Percentiles rank a stretch among this genome's conserved stretches.
Evolutionary conservation across 1,140 invertebrate species (phyloP).

Genomic region (Monochamus saltuarius): DNA sequence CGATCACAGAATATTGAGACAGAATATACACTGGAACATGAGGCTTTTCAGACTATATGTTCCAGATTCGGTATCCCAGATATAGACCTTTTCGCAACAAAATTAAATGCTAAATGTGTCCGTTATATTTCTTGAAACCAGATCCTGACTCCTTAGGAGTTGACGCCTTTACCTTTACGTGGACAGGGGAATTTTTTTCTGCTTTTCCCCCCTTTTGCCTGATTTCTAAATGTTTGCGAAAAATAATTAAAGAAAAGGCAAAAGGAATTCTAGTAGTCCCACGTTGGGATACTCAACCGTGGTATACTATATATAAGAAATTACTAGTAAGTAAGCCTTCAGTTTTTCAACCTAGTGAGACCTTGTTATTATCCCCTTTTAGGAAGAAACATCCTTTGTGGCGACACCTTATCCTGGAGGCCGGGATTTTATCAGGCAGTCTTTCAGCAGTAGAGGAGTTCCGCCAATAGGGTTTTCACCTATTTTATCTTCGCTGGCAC

Average conservation of each 20-base stretch:
- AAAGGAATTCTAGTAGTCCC: conserved; percentile 20
- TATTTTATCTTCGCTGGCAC: not conserved
- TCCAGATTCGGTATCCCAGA: conserved; percentile 12
- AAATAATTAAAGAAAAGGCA: conserved; percentile 23
- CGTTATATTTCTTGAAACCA: conserved; percentile 14
- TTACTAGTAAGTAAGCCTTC: not conserved
- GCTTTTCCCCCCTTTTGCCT: conserved; percentile 20
- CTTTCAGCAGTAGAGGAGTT: not conserved
- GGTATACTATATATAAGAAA: conserved; percentile 9
- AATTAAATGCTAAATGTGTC: conserved; percentile 18
- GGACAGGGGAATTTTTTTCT: conserved; percentile 8
- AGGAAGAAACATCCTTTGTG: not conserved
- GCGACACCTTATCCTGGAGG: not conserved
- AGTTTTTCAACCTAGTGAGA: not conserved
- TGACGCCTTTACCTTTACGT: conserved; percentile 10
- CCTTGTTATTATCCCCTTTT: not conserved
- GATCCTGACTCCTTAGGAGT: not conserved
- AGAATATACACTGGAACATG: conserved; percentile 5
- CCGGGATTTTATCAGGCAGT: no score
- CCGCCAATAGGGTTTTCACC: not conserved
- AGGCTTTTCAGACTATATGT: conserved; percentile 11
- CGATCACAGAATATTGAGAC: conserved; percentile 12
- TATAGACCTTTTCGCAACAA: conserved; percentile 21
- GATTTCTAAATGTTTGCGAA: conserved; percentile 7
- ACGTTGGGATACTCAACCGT: conserved; percentile 17